Evolutionary conservation across 2,113 vertebrate genomes (phyloP).

Genomic region (Lophura nycthemera): DNA sequence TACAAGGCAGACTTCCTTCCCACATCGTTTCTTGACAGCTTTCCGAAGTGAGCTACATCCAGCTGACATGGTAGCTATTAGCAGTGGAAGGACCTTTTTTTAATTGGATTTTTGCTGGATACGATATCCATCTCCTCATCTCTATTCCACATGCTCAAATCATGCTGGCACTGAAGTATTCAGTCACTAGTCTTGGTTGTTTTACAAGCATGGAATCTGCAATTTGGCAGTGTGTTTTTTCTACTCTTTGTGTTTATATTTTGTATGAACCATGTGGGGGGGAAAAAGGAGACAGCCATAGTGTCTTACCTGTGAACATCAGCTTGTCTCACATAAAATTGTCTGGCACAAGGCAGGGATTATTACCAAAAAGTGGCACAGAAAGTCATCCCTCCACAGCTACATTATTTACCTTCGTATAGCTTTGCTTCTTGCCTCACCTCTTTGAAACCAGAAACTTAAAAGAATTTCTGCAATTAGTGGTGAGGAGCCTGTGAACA

Average conservation of each 20-base stretch:
- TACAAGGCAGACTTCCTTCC: neutral
- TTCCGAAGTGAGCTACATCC: neutral
- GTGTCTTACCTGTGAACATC: neutral
- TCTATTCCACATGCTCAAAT: neutral
- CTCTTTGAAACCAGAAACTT: neutral
- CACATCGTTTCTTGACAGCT: neutral
- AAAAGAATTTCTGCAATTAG: neutral
- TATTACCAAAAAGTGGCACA: neutral
- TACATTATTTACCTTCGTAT: neutral
- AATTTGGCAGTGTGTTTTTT: neutral
- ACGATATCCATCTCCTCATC: neutral
- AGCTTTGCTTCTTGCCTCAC: neutral
- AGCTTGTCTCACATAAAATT: neutral
- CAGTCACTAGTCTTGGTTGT: neutral
- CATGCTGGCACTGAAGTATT: neutral
- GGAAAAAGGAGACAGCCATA: neutral
- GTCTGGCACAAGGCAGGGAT: neutral
- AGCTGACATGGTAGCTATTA: neutral
- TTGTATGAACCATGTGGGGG: neutral
- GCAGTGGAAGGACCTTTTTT: neutral
- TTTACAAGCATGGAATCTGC: neutral
- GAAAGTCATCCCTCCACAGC: neutral
- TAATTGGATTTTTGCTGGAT: neutral
- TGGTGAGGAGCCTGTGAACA: neutral
- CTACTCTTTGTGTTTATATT: neutral